Percentiles rank a stretch among this genome's conserved stretches.
Conservation (phyloP, 2,888 invertebrate genomes). For the Pristionchus fissidentatus region DNA sequence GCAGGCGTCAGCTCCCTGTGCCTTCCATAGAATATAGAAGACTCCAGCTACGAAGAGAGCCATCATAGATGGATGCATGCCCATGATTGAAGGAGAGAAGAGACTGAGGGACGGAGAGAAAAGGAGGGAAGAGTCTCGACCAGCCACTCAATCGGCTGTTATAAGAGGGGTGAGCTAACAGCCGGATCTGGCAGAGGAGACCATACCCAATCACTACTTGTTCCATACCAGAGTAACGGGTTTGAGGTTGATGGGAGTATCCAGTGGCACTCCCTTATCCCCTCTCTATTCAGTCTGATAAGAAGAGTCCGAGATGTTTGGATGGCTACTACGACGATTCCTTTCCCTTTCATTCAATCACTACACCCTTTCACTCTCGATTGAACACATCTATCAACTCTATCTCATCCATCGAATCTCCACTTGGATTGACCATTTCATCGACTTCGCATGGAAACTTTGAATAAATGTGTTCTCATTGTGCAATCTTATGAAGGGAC, state of each 20-base stretch:
- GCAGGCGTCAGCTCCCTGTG: conserved; percentile 27
- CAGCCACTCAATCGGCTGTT: not conserved
- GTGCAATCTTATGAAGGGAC: not conserved
- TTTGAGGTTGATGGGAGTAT: not conserved
- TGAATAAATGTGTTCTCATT: not conserved
- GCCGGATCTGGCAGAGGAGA: conserved; percentile 21
- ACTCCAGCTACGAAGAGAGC: conserved; percentile 24
- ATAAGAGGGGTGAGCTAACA: conserved; percentile 35
- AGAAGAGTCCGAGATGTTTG: not conserved
- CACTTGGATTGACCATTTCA: not conserved
- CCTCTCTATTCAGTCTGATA: conserved; percentile 12
- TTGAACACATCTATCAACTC: conserved; percentile 35
- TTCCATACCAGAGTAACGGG: conserved; percentile 34
- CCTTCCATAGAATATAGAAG: conserved; percentile 28
- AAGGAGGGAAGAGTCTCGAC: conserved; percentile 13
- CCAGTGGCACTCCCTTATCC: conserved; percentile 15
- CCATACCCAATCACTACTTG: conserved; percentile 38
- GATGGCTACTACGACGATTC: not conserved
- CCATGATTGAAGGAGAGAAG: conserved; percentile 9
- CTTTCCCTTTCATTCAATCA: conserved; percentile 9
- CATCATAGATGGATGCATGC: conserved; percentile 45
- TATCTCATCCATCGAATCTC: not conserved
- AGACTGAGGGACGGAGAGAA: not conserved
- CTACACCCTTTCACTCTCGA: conserved; percentile 2
- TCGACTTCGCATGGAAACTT: not conserved